phyloP scores from a whole-genome alignment of 2,113 vertebrate genomes.

The Zosterops japonicus region DNA sequence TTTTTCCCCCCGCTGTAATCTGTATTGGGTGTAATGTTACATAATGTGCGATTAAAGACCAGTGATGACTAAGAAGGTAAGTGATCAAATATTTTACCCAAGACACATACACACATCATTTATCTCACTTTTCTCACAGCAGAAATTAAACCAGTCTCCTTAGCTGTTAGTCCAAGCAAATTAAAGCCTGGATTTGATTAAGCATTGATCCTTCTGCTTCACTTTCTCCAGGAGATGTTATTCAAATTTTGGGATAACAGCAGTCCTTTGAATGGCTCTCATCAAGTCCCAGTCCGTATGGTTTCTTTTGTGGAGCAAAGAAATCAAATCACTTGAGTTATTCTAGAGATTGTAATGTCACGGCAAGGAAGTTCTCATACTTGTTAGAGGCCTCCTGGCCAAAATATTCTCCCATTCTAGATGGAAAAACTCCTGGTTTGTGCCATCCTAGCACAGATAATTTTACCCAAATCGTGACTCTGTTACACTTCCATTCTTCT shows the following conservation, averaged over 20 bases:
- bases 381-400: neutral
- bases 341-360: neutral
- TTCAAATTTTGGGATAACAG: neutral
- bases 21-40: conserved; percentile 34
- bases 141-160: conserved; percentile 55
- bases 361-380: neutral
- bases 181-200: conserved; percentile 25
- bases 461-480: neutral
- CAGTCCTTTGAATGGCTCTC: neutral
- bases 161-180: conserved; percentile 31
- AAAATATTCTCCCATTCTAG: neutral
- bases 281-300: neutral
- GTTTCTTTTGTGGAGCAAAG: neutral
- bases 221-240: neutral
- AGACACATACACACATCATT: conserved; percentile 2
- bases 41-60: conserved; percentile 52
- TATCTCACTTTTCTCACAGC: conserved; percentile 55
- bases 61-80: conserved; percentile 54
- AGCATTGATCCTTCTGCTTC: neutral
- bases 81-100: conserved; percentile 43
- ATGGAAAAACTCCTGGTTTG: neutral
- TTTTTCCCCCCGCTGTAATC: neutral
- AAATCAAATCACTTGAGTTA: neutral
- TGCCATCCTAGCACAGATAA: neutral
- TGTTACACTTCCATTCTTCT: neutral